Base-by-base conservation (phyloP, 2,797 vertebrate species). In the Pygocentrus nattereri region DNA sequence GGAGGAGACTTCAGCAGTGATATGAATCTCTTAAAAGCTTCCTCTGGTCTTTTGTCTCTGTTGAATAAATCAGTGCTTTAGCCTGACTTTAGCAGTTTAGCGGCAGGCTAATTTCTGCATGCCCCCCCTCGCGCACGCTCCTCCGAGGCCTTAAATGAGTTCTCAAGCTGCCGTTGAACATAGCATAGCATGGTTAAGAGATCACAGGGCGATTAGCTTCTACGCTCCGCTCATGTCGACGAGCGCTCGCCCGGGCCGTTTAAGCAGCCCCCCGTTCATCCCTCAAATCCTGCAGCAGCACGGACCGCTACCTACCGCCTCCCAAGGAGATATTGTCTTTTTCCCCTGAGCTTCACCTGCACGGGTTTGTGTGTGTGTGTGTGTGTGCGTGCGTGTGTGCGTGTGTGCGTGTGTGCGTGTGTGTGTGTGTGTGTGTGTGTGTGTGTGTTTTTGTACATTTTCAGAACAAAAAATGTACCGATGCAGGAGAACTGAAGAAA, bases 1-100 rank as follows among this genome's bases (percentile, higher is more conserved):
- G 77, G 90, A 92, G 91, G 90, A 90, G 90, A 92, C 90, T 91
- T 90, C 91, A 87, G 88, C 72, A 82, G 78, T 84, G 84, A 85
- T 92, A 90, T 90, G 93, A 94, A 94, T 91, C 92, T 94, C 92
- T 94, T 94, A 93, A 94, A 94, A 92, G 91, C 92, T 90, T 92
- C 92, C 93, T 91, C 87, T 93, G 92, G 91, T 93, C 93, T 93
- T 93, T 93, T 93, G 91, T 93, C 93, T 92, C 90, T 92, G 90
- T 90, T 94, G 93, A 93, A 94, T 94, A 94, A 94, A 94, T 94
- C 91, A 93, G 88, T 91, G 91, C 92, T 94, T 94, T 93, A 94
- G 91, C 92, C 91, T 89, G 90, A 90, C 89, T 93, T 92, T 92
- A 93, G 89, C 92, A 91, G 92, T 94, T 94, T 94, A 93, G 93